Conservation (phyloP, 2,113 vertebrate species). For the Cryptotis parvus region DNA sequence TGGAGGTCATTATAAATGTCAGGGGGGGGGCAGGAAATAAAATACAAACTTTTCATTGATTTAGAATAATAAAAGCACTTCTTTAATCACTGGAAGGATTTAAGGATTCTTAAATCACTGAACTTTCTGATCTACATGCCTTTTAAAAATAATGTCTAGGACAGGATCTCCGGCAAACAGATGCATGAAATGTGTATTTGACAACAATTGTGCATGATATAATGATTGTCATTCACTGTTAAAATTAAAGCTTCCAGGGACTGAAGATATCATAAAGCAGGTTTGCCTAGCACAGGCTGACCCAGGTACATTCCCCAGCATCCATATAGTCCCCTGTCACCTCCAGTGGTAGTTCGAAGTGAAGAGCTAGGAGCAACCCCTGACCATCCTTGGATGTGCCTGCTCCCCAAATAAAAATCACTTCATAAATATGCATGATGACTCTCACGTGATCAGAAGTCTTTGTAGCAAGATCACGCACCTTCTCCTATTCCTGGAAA, state of each 20-base stretch:
- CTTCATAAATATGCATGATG: conserved; percentile 49
- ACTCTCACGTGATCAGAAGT: background rate
- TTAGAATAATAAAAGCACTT: conserved; percentile 58
- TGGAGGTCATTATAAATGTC: conserved; percentile 17
- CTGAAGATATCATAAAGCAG: no score
- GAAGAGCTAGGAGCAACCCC: no score
- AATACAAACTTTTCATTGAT: conserved; percentile 27
- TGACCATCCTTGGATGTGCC: no score
- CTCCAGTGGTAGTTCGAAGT: no score
- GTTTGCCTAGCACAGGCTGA: no score
- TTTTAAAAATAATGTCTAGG: conserved; percentile 9
- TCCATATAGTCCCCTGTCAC: no score
- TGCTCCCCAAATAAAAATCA: no score
- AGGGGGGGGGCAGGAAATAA: background rate
- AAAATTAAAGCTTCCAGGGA: background rate
- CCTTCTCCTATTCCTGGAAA: background rate
- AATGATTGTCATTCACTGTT: conserved; percentile 50
- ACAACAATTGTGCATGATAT: conserved; percentile 28
- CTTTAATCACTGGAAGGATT: no score
- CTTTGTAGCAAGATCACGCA: background rate
- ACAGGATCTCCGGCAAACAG: conserved; percentile 54
- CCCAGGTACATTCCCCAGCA: no score
- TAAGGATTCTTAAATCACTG: no score
- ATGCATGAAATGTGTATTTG: conserved; percentile 52
- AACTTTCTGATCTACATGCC: no score